Evolutionary conservation across 2,888 invertebrate genomes (phyloP).

Genomic region (Lycia hirtaria): DNA sequence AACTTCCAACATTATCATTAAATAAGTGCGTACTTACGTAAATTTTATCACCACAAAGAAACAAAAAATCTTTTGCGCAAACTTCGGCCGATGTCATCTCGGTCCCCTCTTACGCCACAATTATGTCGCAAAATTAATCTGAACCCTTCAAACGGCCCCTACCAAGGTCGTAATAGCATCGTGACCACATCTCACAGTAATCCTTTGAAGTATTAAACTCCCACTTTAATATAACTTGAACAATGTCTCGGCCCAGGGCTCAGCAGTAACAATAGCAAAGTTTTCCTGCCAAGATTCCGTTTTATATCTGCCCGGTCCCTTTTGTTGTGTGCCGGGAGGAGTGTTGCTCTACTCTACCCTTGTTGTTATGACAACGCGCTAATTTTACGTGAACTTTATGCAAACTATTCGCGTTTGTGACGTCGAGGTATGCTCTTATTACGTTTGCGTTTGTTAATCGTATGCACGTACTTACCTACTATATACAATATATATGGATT

Average conservation of each 20-base stretch:
- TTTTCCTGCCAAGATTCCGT: constrained; percentile 76
- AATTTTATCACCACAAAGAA: not conserved
- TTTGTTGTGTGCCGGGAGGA: constrained; percentile 59
- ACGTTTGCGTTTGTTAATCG: not conserved
- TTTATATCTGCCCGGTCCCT: constrained; percentile 69
- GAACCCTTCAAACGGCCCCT: constrained; percentile 52
- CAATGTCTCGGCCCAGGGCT: constrained; percentile 74
- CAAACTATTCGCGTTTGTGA: constrained; percentile 36
- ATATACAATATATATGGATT: too few relatives aligned
- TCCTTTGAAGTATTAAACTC: constrained; percentile 79
- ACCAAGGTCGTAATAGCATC: constrained; percentile 58
- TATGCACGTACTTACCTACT: not conserved
- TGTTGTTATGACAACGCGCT: constrained; percentile 63
- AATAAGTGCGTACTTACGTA: not conserved
- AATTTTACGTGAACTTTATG: constrained; percentile 59
- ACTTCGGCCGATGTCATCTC: constrained; percentile 25
- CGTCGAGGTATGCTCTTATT: constrained; percentile 13
- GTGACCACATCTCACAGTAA: constrained; percentile 72
- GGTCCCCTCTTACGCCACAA: constrained; percentile 31
- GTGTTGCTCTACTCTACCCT: constrained; percentile 55
- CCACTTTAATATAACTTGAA: constrained; percentile 80
- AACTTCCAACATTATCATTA: not conserved
- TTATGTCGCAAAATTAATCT: constrained; percentile 60
- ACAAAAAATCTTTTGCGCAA: constrained; percentile 28
- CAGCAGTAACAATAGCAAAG: constrained; percentile 76